Base-by-base conservation (phyloP, 2,113 vertebrate genomes). In the Zingel zingel region DNA sequence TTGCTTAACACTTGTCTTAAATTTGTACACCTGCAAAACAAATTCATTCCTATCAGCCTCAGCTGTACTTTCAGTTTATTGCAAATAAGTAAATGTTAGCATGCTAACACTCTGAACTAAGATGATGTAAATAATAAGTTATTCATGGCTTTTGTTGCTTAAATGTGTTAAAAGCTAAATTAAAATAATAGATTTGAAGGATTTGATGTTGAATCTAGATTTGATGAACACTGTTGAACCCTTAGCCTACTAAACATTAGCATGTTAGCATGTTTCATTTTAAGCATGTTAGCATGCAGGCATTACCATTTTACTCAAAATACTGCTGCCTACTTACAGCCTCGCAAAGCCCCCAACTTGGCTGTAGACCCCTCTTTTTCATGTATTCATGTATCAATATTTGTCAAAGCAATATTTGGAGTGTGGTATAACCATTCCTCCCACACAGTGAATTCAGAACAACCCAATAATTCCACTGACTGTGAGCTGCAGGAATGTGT, bases 401-500 rank as follows among this genome's bases (percentile, higher is more conserved):
- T 51, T 51, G 33, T 66, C 11, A 47, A 54, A 81, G 33, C 48
- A 45, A n/a, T 75, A 54, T 86, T 69, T 84, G 33, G 63, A 72
- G 43, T 47, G 69, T 27, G 57, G 15, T 54, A 33, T 10, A 85
- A 15, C 25, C n/a, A 11, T 6, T 47, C 65, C 43, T 45, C 48
- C 33, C 21, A n/a, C 74, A 54, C 79, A 59, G 27, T 39, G 58
- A 69, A 70, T 56, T 39, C 51, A 57, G 21, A 58, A 51, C 50
- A 81, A 25, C 47, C 23, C 68, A 66, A 80, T 85, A 61, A 48
- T 74, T 81, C 67, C 75, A 51, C 58, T 63, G 58, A 77, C 75
- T 66, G 43, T 8, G 8, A 51, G 71, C 72, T 27, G 50, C 77
- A 80, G 65, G 75, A 89, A 89, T 86, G 82, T 71, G 77, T 74